Base-by-base conservation (phyloP, 2,113 vertebrate species). In the Herpailurus yagouaroundi region DNA sequence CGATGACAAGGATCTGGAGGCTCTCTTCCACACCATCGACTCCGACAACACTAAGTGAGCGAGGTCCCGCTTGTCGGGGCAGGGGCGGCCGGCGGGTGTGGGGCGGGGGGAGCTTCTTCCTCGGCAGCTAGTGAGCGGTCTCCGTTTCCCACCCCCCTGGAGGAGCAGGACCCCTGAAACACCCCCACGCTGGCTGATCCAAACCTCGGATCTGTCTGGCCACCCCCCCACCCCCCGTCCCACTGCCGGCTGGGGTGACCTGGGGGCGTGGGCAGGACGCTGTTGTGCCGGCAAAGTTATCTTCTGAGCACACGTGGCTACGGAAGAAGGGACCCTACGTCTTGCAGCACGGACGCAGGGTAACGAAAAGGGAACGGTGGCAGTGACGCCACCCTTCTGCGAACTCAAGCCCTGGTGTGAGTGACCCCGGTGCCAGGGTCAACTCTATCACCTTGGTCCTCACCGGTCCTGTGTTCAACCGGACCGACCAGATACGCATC, bases 21-120 rank as follows among this genome's bases (percentile, higher is more conserved):
- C 99, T 91, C 99, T 99, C 95, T 99, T 99, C 98, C 99, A 99
- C 92, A 99, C 99, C 91, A 99, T 99, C 50, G 99, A 99, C 98
- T 99, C 99, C 0, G 99, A 99, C 99, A 99, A 99, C 98, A 99
- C 99, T 92, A 99, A 99, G 99, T 99, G 98, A 99, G 99, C 94
- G 18, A 1, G 1, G 41, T 0, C 79, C 33, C 10, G 9, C 16
- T 0, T 2, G 41, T 41, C 4, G 12, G 64, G 33, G 68, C 1
- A 9, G 5, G 63, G 69, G 25, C 1, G 1, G 2, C 4, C 19
- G 0, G 14, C 5, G 63, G 69, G 27, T 29, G 7, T 5, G 13
- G 10, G 21, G 68, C 25, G 57, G 36, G 68, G 31, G 57, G 36
- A 3, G 48, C 11, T 0, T 27, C 38, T 15, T 5, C 36, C 69